Evolutionary conservation across 2,797 vertebrate species (phyloP).

Genomic region (Meriones psammophilus): DNA sequence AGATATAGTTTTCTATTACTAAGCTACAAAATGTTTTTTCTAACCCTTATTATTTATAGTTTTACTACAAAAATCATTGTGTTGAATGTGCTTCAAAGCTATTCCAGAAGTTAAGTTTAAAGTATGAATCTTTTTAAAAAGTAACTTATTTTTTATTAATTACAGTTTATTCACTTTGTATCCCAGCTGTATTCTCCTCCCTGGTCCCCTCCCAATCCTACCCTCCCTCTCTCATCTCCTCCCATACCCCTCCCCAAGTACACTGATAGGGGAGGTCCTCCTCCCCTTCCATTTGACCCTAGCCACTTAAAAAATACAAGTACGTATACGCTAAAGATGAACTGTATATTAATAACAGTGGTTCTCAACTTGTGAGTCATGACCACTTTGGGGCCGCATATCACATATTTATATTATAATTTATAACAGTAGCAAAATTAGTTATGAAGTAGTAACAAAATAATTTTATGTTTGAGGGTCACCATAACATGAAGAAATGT

Average conservation of each 20-base stretch:
- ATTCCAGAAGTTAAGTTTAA: background rate
- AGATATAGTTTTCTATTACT: background rate
- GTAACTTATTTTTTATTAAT: no score
- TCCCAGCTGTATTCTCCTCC: no score
- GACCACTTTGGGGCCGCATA: background rate
- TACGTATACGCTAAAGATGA: background rate
- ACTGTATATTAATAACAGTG: background rate
- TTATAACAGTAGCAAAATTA: background rate
- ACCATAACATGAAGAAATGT: background rate
- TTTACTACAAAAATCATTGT: slow-evolving; percentile 34
- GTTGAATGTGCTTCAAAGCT: background rate
- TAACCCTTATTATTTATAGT: background rate
- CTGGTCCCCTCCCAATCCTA: no score
- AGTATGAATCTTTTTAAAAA: background rate
- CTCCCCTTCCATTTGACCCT: no score
- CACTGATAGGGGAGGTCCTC: no score
- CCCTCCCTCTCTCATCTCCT: no score
- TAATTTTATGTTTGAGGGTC: background rate
- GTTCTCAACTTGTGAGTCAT: background rate
- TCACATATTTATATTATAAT: background rate
- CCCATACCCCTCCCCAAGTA: no score
- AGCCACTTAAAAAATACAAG: no score
- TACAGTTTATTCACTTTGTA: no score
- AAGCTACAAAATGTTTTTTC: background rate
- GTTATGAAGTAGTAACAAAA: background rate